Conservation (phyloP, 2,888 invertebrate species). For the Drosophila glabriapex region DNA sequence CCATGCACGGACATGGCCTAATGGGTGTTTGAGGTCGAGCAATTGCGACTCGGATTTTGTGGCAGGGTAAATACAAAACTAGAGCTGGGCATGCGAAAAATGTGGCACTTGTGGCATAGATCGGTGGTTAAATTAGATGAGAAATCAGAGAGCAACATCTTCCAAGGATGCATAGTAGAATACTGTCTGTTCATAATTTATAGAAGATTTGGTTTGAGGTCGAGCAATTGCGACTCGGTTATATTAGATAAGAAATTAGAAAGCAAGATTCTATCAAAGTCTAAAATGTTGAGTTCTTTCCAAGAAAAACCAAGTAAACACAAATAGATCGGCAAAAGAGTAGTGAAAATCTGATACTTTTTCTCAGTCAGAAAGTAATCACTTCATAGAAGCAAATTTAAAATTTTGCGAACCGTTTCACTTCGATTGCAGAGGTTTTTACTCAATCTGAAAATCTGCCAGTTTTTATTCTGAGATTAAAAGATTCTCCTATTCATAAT, state of each 20-base stretch:
- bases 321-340: neutral
- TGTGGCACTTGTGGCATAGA: neutral
- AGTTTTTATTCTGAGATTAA: neutral
- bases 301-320: neutral
- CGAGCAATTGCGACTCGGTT: neutral
- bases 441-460: neutral
- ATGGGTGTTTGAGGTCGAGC: slow-evolving; percentile 53
- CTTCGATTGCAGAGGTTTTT: neutral
- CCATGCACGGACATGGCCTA: slow-evolving; percentile 69
- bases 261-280: neutral
- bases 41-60: slow-evolving; percentile 17
- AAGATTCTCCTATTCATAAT: neutral
- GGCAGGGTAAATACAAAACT: slow-evolving; percentile 11
- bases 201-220: neutral
- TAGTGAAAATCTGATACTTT: neutral
- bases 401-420: neutral
- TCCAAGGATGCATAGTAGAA: neutral
- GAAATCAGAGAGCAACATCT: neutral
- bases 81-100: neutral
- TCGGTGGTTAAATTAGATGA: neutral
- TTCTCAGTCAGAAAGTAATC: neutral
- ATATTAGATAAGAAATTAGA: neutral
- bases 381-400: neutral
- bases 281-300: neutral
- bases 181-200: neutral